A percentile compares a stretch with the other conserved stretches of the same genome.
Conservation (phyloP, 2,797 vertebrate species). For the Perodicticus potto region DNA sequence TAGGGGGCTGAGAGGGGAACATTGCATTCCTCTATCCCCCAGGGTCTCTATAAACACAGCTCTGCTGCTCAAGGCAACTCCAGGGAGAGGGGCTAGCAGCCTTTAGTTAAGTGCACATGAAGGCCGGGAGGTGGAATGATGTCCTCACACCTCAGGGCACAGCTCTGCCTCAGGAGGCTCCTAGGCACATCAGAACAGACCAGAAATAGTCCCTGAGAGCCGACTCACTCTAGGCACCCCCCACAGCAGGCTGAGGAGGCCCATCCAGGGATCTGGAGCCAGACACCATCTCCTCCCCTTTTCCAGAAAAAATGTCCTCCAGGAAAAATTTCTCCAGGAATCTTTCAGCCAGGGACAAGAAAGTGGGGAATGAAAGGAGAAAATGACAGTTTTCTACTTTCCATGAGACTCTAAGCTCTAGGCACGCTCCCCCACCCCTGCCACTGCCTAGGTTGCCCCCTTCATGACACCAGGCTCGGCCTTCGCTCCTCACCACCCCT, state of each 20-base stretch:
- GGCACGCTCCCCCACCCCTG: too few species aligned
- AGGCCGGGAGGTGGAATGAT: not conserved
- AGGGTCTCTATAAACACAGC: not conserved
- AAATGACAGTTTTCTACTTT: not conserved
- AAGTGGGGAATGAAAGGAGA: not conserved
- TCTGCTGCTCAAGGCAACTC: not conserved
- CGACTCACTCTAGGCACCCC: not conserved
- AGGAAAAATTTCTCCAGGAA: not conserved
- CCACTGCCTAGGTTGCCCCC: too few species aligned
- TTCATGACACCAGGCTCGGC: not conserved
- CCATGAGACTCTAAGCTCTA: not conserved
- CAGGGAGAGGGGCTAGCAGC: not conserved
- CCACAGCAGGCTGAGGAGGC: not conserved
- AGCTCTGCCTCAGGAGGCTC: not conserved
- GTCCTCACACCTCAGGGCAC: not conserved
- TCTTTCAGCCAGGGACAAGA: not conserved
- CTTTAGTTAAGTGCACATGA: not conserved
- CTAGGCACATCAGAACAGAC: not conserved
- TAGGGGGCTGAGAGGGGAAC: not conserved
- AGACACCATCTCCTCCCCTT: conserved; percentile 14
- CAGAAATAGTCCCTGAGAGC: conserved; percentile 20
- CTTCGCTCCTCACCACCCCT: accelerated
- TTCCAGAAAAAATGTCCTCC: conserved; percentile 53
- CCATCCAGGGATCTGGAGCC: not conserved
- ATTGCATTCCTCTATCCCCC: not conserved